phyloP scores from a whole-genome alignment of 53 echinoderm and acorn worm genomes.

The Temnopleurus reevesii region DNA sequence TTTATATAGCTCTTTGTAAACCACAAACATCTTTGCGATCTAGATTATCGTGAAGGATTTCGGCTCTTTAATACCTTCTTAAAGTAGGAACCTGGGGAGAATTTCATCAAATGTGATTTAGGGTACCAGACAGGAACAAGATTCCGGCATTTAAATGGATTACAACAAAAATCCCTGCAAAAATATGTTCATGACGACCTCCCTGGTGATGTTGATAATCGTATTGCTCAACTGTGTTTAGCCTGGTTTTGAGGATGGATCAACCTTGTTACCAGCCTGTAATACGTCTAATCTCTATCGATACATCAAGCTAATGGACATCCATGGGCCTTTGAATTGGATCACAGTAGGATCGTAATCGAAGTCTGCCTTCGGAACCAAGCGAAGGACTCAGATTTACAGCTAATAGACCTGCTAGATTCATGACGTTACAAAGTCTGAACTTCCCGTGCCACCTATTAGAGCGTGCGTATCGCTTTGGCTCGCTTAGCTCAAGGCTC shows the following conservation, averaged over 20 bases:
- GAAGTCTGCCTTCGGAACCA: not conserved
- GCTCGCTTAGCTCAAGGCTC: conserved; percentile 21
- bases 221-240: not conserved
- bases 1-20: no score
- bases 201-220: no score
- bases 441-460: not conserved
- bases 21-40: not conserved
- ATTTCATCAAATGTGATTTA: no score
- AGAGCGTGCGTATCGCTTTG: not conserved
- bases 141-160: no score
- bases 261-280: conserved; percentile 17
- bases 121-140: no score
- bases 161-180: no score
- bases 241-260: not conserved
- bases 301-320: conserved; percentile 44
- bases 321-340: conserved; percentile 3
- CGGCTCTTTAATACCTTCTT: no score
- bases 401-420: not conserved
- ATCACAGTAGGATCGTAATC: not conserved
- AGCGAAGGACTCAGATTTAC: not conserved
- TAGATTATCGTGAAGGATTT: not conserved
- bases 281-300: conserved; percentile 34
- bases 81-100: not conserved
- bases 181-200: no score
- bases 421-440: not conserved